Base-by-base conservation (phyloP, 1,140 invertebrate genomes). In the Drosophila equinoxialis region DNA sequence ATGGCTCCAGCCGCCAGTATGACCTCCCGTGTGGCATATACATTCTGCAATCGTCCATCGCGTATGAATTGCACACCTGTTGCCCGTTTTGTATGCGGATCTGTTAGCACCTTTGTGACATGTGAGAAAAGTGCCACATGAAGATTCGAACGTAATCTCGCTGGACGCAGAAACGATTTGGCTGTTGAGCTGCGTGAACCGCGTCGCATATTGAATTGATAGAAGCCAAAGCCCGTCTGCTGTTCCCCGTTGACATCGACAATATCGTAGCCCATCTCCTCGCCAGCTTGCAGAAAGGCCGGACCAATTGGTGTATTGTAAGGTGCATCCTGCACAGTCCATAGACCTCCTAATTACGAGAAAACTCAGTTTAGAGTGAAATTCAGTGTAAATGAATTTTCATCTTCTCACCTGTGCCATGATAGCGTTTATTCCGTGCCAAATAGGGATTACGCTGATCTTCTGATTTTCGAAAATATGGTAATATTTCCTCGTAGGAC, bases 181-280 rank as follows among this genome's bases (percentile, higher is more conserved):
- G 96, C 95, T 0, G 96, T 93, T 51, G 96, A 97, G 81, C 96
- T 96, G 41, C 97, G 93, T 0, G 95, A 94, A 0, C 95, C 97
- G 42, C 96, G 92, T 58, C 96, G 92, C 94, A 97, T 97, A 3
- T 96, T 97, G 81, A 94, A 96, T 91, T 98, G 97, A 64, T 95
- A 96, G 65, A 96, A 94, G 0, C 95, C 94, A 80, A 96, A 97
- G 5, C 97, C 96, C 0, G 96, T 97, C 89, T 97, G 96, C 75
- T 96, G 94, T 1, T 95, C 94, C 6, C 97, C 95, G 92, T 97
- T 97, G 58, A 97, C 92, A 90, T 96, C 95, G 0, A 95, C 80
- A 6, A 97, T 95, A 54, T 97, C 96, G 92, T 97, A 97, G 45
- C 97, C 98, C 95, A 98, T 97, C 91, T 98, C 97, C 90, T 96